These are phyloP conservation scores for Erynnis tages DNA, from an alignment of 2,888 invertebrate species.

Conservation along the genomic window DNA sequence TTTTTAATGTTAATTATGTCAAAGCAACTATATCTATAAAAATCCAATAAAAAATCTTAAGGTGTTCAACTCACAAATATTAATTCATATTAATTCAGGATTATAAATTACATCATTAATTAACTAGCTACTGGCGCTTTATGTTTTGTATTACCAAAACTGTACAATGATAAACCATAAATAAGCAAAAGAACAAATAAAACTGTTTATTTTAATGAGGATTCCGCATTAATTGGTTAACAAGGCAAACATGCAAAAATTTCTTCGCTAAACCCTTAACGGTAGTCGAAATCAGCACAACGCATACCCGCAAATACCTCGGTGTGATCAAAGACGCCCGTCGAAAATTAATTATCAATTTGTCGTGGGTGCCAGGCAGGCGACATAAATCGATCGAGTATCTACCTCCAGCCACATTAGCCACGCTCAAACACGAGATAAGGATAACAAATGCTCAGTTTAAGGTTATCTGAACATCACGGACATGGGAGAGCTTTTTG, in stretches of 20 bases:
- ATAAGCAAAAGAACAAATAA: too few species aligned
- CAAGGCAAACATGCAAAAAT: conserved; percentile 35
- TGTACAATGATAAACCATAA: too few species aligned
- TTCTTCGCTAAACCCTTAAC: conserved; percentile 46
- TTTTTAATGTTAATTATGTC: too few species aligned
- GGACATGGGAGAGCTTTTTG: conserved; percentile 80
- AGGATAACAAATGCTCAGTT: conserved; percentile 81
- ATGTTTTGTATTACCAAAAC: too few species aligned
- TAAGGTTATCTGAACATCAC: conserved; percentile 79
- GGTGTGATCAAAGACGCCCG: conserved; percentile 73
- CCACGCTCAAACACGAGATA: conserved; percentile 76
- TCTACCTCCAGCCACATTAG: conserved; percentile 76
- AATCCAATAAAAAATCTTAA: too few species aligned
- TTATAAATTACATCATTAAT: too few species aligned
- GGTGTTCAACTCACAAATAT: too few species aligned
- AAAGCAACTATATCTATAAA: too few species aligned
- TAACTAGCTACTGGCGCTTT: too few species aligned
- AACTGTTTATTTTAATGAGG: conserved; percentile 7
- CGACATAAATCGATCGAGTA: conserved; percentile 80
- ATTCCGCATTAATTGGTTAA: conserved; percentile 32
- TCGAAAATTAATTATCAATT: conserved; percentile 80
- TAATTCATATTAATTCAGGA: too few species aligned
- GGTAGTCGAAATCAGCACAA: conserved; percentile 53
- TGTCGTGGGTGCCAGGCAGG: conserved; percentile 76
- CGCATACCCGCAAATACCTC: conserved; percentile 66